phyloP scores from a whole-genome alignment of 2,797 vertebrate species.

The Lophius americanus region DNA sequence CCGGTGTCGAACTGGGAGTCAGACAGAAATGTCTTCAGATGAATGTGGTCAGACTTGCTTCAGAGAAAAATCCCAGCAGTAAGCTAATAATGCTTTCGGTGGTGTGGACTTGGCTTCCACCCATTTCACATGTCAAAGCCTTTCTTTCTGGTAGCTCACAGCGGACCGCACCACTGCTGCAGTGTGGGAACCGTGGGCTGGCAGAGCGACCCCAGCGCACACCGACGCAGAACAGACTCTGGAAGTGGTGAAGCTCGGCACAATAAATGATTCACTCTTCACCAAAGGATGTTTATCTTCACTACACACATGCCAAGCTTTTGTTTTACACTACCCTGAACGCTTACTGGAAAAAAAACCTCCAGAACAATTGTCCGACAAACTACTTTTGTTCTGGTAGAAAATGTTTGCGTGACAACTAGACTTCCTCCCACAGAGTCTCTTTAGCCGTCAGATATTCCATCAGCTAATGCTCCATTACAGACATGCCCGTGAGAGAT shows the following conservation, averaged over 20 bases:
- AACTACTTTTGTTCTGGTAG: slow-evolving; percentile 1
- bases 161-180: neutral
- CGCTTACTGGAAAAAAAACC: neutral
- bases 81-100: neutral
- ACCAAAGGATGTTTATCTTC: slow-evolving; percentile 1
- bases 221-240: neutral
- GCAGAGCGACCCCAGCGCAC: neutral
- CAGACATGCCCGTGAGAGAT: slow-evolving; percentile 9
- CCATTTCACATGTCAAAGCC: neutral
- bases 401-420: slow-evolving; percentile 13
- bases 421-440: slow-evolving; percentile 16
- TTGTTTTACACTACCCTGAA: neutral
- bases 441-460: slow-evolving; percentile 33
- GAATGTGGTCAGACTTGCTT: neutral
- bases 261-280: slow-evolving; percentile 18
- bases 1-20: neutral
- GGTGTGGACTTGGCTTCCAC: neutral
- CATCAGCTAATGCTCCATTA: slow-evolving; percentile 35
- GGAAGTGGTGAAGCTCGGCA: neutral
- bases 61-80: too few relatives aligned
- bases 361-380: neutral
- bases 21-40: neutral
- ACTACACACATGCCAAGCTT: neutral
- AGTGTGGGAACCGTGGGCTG: neutral
- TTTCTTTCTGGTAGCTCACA: neutral